These are phyloP conservation scores for Ataeniobius toweri DNA, from an alignment of 2,797 vertebrate genomes.

Conservation along the genomic window DNA sequence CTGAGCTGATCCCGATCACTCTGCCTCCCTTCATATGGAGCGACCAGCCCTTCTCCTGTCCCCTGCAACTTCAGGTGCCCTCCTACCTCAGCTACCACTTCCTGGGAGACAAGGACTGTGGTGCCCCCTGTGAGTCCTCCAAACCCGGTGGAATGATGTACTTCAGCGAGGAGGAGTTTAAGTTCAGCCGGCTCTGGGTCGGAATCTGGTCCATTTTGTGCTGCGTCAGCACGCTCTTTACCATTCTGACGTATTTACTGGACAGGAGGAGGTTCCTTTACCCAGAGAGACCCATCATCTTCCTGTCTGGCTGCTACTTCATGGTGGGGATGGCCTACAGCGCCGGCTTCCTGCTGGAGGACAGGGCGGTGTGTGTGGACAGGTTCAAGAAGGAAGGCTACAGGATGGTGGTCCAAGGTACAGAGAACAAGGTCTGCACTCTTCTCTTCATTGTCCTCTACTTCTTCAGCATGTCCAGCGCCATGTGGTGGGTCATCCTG, in stretches of 20 bases:
- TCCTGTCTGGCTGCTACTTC: constrained; percentile 92
- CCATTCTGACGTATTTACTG: constrained; percentile 89
- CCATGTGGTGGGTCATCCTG: constrained; percentile 94
- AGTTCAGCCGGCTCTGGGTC: constrained; percentile 88
- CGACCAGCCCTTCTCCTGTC: constrained; percentile 85
- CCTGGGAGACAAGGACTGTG: constrained; percentile 88
- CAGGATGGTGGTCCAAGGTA: constrained; percentile 91
- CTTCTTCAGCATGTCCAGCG: constrained; percentile 93
- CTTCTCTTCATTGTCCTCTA: constrained; percentile 93
- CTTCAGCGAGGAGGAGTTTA: constrained; percentile 87
- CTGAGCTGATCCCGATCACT: constrained; percentile 75
- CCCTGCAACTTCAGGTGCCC: constrained; percentile 87
- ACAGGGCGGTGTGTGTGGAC: constrained; percentile 87
- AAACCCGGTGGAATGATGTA: constrained; percentile 89
- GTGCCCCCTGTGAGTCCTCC: constrained; percentile 87
- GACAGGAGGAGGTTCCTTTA: constrained; percentile 90
- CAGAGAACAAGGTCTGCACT: constrained; percentile 90
- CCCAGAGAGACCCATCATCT: constrained; percentile 92
- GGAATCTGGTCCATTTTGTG: constrained; percentile 89
- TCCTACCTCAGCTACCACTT: constrained; percentile 89
- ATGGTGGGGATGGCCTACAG: constrained; percentile 90
- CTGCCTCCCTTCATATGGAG: constrained; percentile 42
- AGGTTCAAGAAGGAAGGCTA: constrained; percentile 85
- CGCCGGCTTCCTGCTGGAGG: constrained; percentile 87
- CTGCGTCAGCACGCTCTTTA: constrained; percentile 90